phyloP scores from a whole-genome alignment of 2,888 invertebrate genomes.

The Rhyacophila evoluta region DNA sequence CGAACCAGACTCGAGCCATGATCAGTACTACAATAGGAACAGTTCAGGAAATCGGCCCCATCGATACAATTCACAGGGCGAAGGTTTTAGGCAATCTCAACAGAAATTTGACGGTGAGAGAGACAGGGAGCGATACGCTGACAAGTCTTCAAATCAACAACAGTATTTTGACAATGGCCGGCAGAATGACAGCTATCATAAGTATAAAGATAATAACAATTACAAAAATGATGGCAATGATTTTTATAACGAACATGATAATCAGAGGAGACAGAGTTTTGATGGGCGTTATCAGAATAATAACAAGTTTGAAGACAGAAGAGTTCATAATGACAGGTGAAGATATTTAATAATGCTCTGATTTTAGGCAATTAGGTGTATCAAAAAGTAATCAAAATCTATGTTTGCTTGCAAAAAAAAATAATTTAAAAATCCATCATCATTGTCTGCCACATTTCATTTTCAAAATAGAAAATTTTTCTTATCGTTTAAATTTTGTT shows the following conservation, averaged over 20 bases:
- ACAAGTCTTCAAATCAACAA: background rate
- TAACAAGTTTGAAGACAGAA: background rate
- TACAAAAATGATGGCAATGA: background rate
- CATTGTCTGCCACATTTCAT: too few species aligned
- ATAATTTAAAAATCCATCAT: too few species aligned
- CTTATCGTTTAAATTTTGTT: too few species aligned
- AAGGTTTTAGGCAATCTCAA: background rate
- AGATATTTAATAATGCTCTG: too few species aligned
- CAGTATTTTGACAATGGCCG: constrained; percentile 58
- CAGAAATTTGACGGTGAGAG: background rate
- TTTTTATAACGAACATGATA: background rate
- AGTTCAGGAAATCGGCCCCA: background rate
- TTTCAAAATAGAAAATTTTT: too few species aligned
- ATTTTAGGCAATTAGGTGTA: too few species aligned
- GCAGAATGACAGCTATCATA: constrained; percentile 58
- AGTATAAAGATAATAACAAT: constrained; percentile 5
- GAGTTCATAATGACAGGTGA: constrained; percentile 34
- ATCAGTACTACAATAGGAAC: background rate
- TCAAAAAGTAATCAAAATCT: too few species aligned
- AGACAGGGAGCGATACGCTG: background rate
- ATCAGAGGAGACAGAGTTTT: constrained; percentile 20
- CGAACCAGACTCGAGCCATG: background rate
- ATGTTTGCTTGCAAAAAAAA: too few species aligned
- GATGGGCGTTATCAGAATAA: constrained; percentile 31
- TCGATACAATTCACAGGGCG: background rate